phyloP scores from a whole-genome alignment of 2,888 invertebrate genomes.

The Heliothis peltigera region DNA sequence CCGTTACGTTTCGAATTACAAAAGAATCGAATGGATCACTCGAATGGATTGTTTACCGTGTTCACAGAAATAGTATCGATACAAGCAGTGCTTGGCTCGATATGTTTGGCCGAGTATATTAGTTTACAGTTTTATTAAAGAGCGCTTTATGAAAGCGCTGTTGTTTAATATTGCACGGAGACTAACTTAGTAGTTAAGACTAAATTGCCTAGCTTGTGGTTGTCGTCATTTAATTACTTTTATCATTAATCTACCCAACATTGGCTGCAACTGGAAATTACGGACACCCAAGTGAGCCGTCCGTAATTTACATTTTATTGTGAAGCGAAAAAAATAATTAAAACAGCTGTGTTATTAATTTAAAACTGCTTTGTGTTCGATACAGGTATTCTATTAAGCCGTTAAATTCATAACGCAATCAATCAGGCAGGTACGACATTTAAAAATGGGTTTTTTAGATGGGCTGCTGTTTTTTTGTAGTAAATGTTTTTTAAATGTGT shows the following conservation, averaged over 20 bases:
- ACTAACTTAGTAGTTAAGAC: constrained; percentile 10
- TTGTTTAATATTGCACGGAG: constrained; percentile 10
- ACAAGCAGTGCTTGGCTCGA: constrained; percentile 36
- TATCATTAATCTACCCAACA: constrained; percentile 49
- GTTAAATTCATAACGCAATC: constrained; percentile 16
- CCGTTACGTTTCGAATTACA: constrained; percentile 58
- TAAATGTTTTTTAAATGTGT: background rate
- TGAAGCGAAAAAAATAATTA: constrained; percentile 40
- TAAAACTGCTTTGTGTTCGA: constrained; percentile 13
- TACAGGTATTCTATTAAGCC: constrained; percentile 3
- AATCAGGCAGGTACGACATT: background rate
- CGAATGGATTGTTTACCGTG: constrained; percentile 53
- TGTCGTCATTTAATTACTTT: constrained; percentile 49
- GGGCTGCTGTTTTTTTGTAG: background rate
- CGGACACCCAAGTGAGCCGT: constrained; percentile 12
- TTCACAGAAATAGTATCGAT: constrained; percentile 42
- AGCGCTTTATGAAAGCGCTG: constrained; percentile 9
- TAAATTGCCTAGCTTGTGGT: constrained; percentile 39
- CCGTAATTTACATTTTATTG: constrained; percentile 43
- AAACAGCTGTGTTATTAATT: constrained; percentile 21
- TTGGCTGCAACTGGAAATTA: constrained; percentile 27
- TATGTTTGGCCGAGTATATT: constrained; percentile 39
- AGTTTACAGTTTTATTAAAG: constrained; percentile 1
- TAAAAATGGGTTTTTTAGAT: background rate
- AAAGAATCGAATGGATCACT: constrained; percentile 60